Evolutionary conservation across 1,140 invertebrate genomes (phyloP).

Genomic region (Danaus plexippus): DNA sequence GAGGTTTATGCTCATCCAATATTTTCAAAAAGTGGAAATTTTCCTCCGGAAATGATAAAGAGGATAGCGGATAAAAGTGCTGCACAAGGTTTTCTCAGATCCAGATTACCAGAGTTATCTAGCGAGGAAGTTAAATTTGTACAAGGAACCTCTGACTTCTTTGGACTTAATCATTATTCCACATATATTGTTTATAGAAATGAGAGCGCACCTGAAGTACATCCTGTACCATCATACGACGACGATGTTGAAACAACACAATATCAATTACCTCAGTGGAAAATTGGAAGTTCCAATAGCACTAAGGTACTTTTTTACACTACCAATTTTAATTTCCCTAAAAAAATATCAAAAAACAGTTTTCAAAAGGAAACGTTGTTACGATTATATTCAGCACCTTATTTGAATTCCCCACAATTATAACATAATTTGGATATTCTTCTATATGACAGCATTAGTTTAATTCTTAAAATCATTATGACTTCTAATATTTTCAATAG

Average conservation of each 20-base stretch:
- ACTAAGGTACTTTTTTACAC: too few relatives aligned
- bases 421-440: too few relatives aligned
- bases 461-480: too few relatives aligned
- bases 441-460: too few relatives aligned
- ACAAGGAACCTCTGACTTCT: constrained; percentile 68
- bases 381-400: too few relatives aligned
- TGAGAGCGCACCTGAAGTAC: constrained; percentile 10
- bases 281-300: constrained; percentile 7
- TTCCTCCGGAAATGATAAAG: constrained; percentile 49
- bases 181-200: constrained; percentile 32
- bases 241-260: constrained; percentile 19
- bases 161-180: constrained; percentile 74
- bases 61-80: constrained; percentile 63
- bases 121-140: constrained; percentile 30
- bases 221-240: constrained; percentile 11
- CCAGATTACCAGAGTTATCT: constrained; percentile 50
- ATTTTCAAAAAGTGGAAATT: neutral
- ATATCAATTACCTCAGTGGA: constrained; percentile 20
- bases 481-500: neutral
- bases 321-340: too few relatives aligned
- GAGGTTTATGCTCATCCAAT: constrained; percentile 1
- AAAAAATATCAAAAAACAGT: too few relatives aligned
- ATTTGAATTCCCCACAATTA: too few relatives aligned
- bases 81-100: constrained; percentile 44
- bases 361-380: too few relatives aligned